Conservation (phyloP, 30 jellyfish, hydroid and myxozoan species). For the Pelagia noctiluca region DNA sequence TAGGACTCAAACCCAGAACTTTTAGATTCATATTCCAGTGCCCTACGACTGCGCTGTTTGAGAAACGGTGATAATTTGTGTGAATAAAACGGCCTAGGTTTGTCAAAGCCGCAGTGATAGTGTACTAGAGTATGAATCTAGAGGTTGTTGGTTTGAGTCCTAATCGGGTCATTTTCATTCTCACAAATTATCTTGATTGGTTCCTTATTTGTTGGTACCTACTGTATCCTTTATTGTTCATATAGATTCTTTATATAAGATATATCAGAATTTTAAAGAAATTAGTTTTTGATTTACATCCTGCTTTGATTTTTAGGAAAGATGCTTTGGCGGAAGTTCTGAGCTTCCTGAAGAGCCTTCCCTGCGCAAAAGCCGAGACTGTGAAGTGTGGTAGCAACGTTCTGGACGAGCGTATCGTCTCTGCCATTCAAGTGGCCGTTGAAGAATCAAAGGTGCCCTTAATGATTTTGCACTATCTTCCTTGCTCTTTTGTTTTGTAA, state of each 20-base stretch:
- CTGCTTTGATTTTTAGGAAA: slow-evolving; percentile 53
- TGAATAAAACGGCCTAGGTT: too few relatives aligned
- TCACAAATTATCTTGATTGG: too few relatives aligned
- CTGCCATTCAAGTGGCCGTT: slow-evolving; percentile 72
- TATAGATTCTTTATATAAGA: not conserved
- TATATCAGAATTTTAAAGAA: not conserved
- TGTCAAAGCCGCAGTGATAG: too few relatives aligned
- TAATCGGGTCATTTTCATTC: too few relatives aligned
- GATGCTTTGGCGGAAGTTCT: slow-evolving; percentile 68
- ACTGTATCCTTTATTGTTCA: not conserved
- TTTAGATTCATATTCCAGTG: too few relatives aligned
- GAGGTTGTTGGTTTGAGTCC: too few relatives aligned
- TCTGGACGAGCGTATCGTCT: slow-evolving; percentile 77
- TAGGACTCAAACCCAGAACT: too few relatives aligned
- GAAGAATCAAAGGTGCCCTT: slow-evolving; percentile 64
- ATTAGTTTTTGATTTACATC: not conserved
- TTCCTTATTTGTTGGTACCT: too few relatives aligned
- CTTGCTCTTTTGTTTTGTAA: not conserved
- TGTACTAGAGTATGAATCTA: too few relatives aligned
- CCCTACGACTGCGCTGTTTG: too few relatives aligned
- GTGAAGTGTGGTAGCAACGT: slow-evolving; percentile 87
- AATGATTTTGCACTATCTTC: not conserved
- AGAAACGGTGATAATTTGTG: too few relatives aligned
- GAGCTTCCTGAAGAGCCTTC: slow-evolving; percentile 54
- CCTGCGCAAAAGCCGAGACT: slow-evolving; percentile 58